Evolutionary conservation across 2,113 vertebrate species (phyloP).

Genomic region (Pelvicachromis taeniatus): DNA sequence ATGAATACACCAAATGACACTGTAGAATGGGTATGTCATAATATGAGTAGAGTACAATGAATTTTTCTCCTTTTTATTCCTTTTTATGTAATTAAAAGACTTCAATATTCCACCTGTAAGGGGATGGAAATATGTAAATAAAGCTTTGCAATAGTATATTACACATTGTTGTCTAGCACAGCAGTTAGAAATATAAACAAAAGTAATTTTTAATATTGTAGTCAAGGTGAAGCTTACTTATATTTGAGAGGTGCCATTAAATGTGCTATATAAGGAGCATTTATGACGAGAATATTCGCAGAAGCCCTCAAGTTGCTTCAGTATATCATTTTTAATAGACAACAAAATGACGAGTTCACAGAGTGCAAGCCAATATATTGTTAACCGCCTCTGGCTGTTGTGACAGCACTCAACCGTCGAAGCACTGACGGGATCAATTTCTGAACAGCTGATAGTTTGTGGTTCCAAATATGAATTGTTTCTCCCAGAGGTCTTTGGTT

Average conservation of each 20-base stretch:
- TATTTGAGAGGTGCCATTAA: neutral
- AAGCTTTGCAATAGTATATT: neutral
- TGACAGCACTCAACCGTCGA: neutral
- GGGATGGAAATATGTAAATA: neutral
- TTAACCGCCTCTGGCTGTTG: neutral
- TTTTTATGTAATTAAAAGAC: too few relatives aligned
- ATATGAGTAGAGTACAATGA: too few relatives aligned
- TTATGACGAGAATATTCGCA: neutral
- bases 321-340: neutral
- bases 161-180: neutral
- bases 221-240: neutral
- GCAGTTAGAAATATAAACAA: neutral
- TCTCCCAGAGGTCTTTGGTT: neutral
- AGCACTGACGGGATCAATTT: neutral
- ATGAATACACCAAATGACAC: too few relatives aligned
- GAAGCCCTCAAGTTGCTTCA: neutral
- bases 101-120: too few relatives aligned
- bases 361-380: neutral
- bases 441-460: neutral
- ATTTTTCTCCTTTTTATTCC: too few relatives aligned
- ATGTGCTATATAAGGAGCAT: neutral
- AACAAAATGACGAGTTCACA: neutral
- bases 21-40: too few relatives aligned
- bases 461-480: neutral
- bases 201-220: neutral